A percentile compares a stretch with the other conserved stretches of the same genome.
Evolutionary conservation across 2,113 vertebrate species (phyloP).

Genomic region (Sterrhoptilus dennistouni): DNA sequence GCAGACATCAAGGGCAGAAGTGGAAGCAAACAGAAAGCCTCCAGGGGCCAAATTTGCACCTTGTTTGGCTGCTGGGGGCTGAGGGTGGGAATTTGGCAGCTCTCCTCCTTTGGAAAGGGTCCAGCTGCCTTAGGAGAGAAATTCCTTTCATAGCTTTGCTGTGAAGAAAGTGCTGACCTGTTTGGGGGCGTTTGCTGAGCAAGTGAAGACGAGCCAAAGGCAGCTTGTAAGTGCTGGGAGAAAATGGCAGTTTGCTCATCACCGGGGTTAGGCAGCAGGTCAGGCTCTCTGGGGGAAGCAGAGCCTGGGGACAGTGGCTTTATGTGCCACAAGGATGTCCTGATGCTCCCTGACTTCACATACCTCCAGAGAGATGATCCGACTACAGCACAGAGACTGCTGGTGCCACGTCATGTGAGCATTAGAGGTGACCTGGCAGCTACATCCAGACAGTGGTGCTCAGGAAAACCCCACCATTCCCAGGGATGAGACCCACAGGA

Average conservation of each 20-base stretch:
- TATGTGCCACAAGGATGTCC: background rate
- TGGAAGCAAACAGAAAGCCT: background rate
- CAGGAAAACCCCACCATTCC: background rate
- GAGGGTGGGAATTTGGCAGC: background rate
- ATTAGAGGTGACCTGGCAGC: background rate
- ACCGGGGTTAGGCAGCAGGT: background rate
- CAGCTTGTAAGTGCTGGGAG: background rate
- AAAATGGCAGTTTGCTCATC: background rate
- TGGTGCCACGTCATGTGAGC: rapidly evolving
- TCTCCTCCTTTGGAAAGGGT: constrained; percentile 9
- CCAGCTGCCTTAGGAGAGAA: constrained; percentile 52
- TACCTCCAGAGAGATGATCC: background rate
- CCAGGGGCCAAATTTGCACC: background rate
- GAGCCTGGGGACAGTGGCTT: background rate
- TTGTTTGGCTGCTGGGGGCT: background rate
- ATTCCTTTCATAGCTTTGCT: constrained; percentile 52
- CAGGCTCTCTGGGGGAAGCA: background rate
- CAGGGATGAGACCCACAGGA: background rate
- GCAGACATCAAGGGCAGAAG: background rate
- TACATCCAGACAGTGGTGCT: background rate
- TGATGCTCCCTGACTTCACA: background rate
- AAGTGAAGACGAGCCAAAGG: constrained; percentile 47
- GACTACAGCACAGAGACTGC: background rate
- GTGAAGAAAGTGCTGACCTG: constrained; percentile 62
- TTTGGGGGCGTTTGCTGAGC: constrained; percentile 39